Conservation (phyloP, 2,113 vertebrate genomes). For the Arizona elegans region DNA sequence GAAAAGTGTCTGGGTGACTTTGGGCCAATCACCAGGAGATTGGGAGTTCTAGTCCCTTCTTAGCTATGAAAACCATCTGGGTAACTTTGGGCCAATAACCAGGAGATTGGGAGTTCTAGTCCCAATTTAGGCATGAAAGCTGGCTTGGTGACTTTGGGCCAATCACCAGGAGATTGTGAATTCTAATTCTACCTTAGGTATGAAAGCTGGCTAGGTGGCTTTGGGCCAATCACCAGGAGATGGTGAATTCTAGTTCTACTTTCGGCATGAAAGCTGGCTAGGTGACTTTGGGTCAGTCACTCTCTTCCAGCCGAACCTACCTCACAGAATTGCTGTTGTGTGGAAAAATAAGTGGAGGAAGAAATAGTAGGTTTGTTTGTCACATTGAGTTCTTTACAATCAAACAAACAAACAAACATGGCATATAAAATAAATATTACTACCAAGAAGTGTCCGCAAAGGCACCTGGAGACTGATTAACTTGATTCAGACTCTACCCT, state of each 20-base stretch:
- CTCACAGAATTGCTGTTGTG: neutral
- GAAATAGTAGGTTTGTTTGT: neutral
- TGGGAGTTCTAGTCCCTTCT: no score
- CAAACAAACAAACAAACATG: no score
- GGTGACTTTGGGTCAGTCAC: neutral
- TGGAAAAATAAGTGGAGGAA: neutral
- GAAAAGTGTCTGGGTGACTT: no score
- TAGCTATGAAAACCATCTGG: no score
- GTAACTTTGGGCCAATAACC: no score
- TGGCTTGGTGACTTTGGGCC: neutral
- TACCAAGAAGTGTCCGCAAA: neutral
- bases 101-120: no score
- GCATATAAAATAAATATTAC: neutral
- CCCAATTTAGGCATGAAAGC: no score
- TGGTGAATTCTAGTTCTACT: neutral
- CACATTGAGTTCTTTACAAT: neutral
- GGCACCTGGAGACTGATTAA: neutral
- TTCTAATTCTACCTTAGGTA: neutral
- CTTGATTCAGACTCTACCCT: neutral
- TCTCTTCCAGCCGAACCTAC: neutral
- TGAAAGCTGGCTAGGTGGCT: neutral
- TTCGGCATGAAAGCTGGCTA: neutral
- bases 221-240: neutral
- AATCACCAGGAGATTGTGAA: neutral
- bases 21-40: no score